Evolutionary conservation across 2,113 vertebrate genomes (phyloP).

Genomic region (Melozone crissalis): DNA sequence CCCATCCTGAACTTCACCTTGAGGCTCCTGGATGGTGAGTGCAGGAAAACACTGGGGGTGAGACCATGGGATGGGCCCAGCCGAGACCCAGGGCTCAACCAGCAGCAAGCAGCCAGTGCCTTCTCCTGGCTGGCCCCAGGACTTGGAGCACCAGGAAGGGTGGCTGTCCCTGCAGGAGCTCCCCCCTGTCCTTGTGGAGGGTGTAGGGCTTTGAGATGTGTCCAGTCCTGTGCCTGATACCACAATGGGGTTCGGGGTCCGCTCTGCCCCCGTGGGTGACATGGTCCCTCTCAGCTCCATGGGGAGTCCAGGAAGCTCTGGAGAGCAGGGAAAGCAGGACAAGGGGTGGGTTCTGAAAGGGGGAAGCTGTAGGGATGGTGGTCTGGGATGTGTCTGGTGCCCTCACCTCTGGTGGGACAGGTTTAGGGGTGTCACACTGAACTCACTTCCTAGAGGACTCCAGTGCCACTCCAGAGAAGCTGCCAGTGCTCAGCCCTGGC

Average conservation of each 20-base stretch:
- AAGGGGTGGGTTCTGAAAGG: neutral
- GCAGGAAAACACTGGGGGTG: rapidly evolving
- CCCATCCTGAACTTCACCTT: constrained; percentile 12
- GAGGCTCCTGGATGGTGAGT: constrained; percentile 36
- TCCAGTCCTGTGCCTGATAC: neutral
- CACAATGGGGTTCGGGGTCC: neutral
- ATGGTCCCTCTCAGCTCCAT: neutral
- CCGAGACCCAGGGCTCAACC: neutral
- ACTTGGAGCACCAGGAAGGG: neutral
- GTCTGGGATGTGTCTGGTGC: neutral
- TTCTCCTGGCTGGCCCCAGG: neutral
- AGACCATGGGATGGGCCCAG: neutral
- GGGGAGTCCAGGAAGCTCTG: neutral
- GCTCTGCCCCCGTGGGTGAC: neutral
- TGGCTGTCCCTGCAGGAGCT: neutral
- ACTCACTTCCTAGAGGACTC: neutral
- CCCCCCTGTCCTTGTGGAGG: rapidly evolving
- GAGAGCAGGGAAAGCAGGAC: neutral
- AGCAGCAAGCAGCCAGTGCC: neutral
- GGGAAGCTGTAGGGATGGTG: neutral
- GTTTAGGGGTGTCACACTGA: neutral
- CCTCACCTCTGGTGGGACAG: neutral
- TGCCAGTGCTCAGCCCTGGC: neutral
- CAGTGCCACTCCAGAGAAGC: neutral
- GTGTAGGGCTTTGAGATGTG: neutral